A percentile compares a stretch with the other conserved stretches of the same genome.
Evolutionary conservation across 2,797 vertebrate species (phyloP).

Genomic region (Hyperoplus lanceolatus): DNA sequence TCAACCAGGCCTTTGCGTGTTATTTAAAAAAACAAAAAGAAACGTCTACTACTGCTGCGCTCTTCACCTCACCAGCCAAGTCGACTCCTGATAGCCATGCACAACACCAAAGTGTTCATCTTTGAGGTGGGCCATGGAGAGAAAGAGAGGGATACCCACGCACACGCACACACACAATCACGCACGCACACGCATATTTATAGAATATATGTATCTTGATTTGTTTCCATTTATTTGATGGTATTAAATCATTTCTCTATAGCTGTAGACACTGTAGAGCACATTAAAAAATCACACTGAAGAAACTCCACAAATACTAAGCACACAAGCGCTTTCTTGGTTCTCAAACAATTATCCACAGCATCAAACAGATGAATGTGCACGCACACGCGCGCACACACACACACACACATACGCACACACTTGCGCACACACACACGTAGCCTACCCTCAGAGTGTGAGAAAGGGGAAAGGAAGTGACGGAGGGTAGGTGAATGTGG

Average conservation of each 20-base stretch:
- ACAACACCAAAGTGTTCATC: constrained; percentile 5
- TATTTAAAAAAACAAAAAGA: constrained; percentile 21
- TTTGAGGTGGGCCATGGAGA: constrained; percentile 6
- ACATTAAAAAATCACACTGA: constrained; percentile 2
- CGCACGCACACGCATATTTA: neutral
- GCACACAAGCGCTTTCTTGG: too few species aligned
- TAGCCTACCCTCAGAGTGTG: neutral
- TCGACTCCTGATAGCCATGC: constrained; percentile 4
- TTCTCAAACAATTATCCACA: neutral
- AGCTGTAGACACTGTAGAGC: neutral
- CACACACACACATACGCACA: neutral
- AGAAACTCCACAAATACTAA: neutral
- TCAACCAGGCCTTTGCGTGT: constrained; percentile 17
- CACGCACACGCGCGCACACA: too few species aligned
- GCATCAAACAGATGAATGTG: neutral
- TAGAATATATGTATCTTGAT: neutral
- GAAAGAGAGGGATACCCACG: neutral
- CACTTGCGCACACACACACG: constrained; percentile 5
- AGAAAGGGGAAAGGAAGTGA: constrained; percentile 54
- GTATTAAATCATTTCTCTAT: neutral
- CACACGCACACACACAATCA: constrained; percentile 7
- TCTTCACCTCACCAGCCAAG: constrained; percentile 21
- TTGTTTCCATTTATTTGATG: neutral
- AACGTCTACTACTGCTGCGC: neutral
- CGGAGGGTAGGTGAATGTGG: constrained; percentile 50